These are phyloP conservation scores for Drosophila pseudotalamancana DNA, from an alignment of 2,888 invertebrate genomes.

Conservation along the genomic window DNA sequence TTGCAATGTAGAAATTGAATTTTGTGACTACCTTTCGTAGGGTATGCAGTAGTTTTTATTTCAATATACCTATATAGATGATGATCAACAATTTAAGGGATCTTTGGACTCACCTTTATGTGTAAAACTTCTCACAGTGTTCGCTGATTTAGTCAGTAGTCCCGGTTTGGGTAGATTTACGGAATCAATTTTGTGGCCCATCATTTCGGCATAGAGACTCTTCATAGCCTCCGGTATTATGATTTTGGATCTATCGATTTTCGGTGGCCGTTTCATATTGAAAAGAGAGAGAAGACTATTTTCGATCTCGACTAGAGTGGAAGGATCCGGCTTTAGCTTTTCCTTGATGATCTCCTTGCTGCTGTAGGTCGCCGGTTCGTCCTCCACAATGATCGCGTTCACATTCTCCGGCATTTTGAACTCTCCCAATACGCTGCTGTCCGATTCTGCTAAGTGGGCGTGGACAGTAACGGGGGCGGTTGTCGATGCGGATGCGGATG, in stretches of 20 bases:
- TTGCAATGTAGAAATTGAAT: too few species aligned
- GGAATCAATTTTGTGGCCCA: conserved; percentile 87
- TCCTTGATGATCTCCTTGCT: conserved; percentile 80
- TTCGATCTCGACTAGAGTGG: conserved; percentile 85
- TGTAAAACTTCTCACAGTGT: conserved; percentile 93
- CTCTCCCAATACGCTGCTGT: conserved; percentile 55
- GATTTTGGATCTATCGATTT: conserved; percentile 84
- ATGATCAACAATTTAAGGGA: too few species aligned
- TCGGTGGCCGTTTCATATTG: conserved; percentile 84
- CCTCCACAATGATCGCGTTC: conserved; percentile 63
- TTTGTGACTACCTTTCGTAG: too few species aligned
- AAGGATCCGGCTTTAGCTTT: conserved; percentile 82
- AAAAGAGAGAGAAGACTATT: conserved; percentile 84
- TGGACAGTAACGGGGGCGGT: background rate
- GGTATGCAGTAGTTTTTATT: too few species aligned
- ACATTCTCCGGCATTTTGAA: conserved; percentile 61
- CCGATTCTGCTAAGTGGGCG: conserved; percentile 27
- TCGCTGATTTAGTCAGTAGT: conserved; percentile 90
- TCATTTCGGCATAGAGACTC: conserved; percentile 90
- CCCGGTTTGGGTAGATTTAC: conserved; percentile 88
- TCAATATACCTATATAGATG: too few species aligned
- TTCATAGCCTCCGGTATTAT: conserved; percentile 91
- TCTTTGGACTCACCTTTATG: conserved; percentile 89
- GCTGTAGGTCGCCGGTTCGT: conserved; percentile 77
- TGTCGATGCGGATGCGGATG: too few species aligned